phyloP scores from a whole-genome alignment of 2,113 vertebrate species.

The Microtus richardsoni region DNA sequence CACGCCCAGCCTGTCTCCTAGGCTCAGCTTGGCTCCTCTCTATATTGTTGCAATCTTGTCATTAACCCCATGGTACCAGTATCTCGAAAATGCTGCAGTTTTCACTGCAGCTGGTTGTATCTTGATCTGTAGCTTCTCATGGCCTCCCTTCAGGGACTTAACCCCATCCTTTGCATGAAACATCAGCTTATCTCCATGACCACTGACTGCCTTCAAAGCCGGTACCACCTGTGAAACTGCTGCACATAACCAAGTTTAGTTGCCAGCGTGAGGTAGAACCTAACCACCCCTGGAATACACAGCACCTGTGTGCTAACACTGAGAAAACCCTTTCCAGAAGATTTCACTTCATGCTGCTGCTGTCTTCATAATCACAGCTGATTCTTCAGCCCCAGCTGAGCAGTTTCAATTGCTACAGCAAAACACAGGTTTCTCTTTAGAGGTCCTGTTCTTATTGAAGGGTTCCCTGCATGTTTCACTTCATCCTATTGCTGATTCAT shows the following conservation, averaged over 20 bases:
- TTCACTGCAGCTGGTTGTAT: not conserved
- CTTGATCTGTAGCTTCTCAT: not conserved
- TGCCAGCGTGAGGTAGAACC: no score
- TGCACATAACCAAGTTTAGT: not conserved
- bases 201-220: not conserved
- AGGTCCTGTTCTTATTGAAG: not conserved
- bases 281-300: not conserved
- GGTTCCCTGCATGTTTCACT: not conserved
- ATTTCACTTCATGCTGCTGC: not conserved
- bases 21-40: no score
- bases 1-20: no score
- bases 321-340: not conserved
- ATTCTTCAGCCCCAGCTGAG: fast-evolving
- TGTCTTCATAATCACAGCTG: not conserved
- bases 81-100: not conserved
- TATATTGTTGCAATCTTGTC: no score
- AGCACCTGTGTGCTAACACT: not conserved
- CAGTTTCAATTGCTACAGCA: not conserved
- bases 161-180: not conserved
- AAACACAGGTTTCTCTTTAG: not conserved
- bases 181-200: not conserved
- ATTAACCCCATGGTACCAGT: not conserved
- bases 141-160: not conserved
- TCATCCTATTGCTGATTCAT: not conserved
- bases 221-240: not conserved